These are phyloP conservation scores for Diceros bicornis DNA, from an alignment of 2,797 vertebrate species.

Conservation along the genomic window DNA sequence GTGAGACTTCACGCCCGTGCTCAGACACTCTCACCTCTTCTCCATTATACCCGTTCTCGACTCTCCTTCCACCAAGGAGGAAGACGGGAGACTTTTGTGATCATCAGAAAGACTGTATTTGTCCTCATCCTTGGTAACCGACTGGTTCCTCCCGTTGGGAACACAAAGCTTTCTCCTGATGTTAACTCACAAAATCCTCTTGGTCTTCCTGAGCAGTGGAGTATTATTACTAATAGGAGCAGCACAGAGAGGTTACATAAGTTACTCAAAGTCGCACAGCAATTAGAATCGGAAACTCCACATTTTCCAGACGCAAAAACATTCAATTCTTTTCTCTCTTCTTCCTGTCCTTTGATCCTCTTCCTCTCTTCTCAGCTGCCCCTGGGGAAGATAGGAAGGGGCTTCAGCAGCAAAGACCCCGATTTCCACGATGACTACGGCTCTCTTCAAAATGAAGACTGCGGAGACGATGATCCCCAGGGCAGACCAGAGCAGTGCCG, in stretches of 20 bases:
- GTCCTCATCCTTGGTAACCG: neutral
- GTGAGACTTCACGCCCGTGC: fast-evolving
- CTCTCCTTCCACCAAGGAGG: too few relatives aligned
- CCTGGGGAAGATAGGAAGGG: slow-evolving; percentile 84
- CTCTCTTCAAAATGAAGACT: slow-evolving; percentile 81
- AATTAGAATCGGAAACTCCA: neutral
- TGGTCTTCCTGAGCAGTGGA: neutral
- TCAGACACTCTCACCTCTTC: neutral
- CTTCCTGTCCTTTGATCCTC: neutral
- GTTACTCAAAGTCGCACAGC: slow-evolving; percentile 9
- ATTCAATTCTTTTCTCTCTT: neutral
- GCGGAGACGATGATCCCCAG: slow-evolving; percentile 65
- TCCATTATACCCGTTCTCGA: fast-evolving
- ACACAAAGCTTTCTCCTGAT: neutral
- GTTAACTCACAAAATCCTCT: neutral
- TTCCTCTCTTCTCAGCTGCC: slow-evolving; percentile 75
- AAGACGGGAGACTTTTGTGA: neutral
- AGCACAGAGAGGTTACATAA: slow-evolving; percentile 18
- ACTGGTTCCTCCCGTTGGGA: neutral
- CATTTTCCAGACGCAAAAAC: too few relatives aligned
- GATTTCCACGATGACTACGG: slow-evolving; percentile 83
- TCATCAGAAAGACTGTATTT: fast-evolving
- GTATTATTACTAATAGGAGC: too few relatives aligned
- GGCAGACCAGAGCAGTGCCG: slow-evolving; percentile 62
- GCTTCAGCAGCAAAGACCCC: slow-evolving; percentile 82